Evolutionary conservation across 2,797 vertebrate species (phyloP).

Genomic region (Ptychobarbus kaznakovi): DNA sequence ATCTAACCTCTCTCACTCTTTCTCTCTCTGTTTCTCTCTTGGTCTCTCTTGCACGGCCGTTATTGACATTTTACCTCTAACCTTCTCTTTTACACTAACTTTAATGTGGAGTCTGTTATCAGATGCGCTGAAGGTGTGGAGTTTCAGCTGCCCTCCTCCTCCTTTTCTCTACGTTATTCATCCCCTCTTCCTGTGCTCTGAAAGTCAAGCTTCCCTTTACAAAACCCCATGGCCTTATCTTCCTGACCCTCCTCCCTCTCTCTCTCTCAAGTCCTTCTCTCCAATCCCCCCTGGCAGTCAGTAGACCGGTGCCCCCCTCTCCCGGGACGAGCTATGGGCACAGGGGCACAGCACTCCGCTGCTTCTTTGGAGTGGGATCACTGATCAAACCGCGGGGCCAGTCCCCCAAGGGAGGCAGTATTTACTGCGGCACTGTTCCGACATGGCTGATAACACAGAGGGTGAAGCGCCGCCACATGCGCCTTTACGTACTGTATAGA

Average conservation of each 20-base stretch:
- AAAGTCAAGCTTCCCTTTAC: conserved; percentile 89
- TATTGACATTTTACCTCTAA: conserved; percentile 79
- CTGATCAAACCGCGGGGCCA: conserved; percentile 57
- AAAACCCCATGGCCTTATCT: conserved; percentile 86
- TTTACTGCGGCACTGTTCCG: conserved; percentile 75
- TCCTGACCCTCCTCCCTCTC: conserved; percentile 82
- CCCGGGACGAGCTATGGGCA: conserved; percentile 59
- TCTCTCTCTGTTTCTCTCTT: conserved; percentile 44
- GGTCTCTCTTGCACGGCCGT: conserved; percentile 69
- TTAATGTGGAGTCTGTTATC: conserved; percentile 84
- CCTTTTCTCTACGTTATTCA: conserved; percentile 82
- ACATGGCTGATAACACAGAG: conserved; percentile 77
- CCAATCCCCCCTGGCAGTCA: conserved; percentile 42
- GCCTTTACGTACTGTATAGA: conserved; percentile 39
- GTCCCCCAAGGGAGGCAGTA: conserved; percentile 66
- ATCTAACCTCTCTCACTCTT: conserved; percentile 53
- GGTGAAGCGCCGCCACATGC: conserved; percentile 52
- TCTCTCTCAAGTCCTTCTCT: conserved; percentile 45
- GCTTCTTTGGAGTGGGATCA: conserved; percentile 59
- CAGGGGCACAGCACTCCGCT: conserved; percentile 49
- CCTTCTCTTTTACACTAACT: conserved; percentile 81
- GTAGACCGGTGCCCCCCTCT: conserved; percentile 49
- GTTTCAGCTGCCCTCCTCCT: conserved; percentile 83
- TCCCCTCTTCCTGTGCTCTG: conserved; percentile 85
- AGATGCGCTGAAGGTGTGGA: conserved; percentile 84